Percentiles rank a stretch among this genome's conserved stretches.
phyloP scores from a whole-genome alignment of 2,888 invertebrate species.

The Oeneis ivallda region DNA sequence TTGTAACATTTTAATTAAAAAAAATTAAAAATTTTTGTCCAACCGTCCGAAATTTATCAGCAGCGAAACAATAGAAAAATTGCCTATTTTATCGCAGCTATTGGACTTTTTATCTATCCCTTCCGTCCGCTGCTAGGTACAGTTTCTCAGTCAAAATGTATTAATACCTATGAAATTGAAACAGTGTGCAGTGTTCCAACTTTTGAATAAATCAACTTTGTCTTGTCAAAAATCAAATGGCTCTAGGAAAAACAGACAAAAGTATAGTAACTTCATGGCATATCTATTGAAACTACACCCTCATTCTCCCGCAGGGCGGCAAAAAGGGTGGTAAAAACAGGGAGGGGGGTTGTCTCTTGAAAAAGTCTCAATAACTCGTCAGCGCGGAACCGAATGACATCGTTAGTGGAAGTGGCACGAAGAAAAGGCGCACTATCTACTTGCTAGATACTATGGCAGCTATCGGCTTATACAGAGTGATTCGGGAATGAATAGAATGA shows the following conservation, averaged over 20 bases:
- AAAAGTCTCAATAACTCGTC: slow-evolving; percentile 81
- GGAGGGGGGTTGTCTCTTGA: slow-evolving; percentile 67
- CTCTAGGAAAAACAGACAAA: not conserved
- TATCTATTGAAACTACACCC: slow-evolving; percentile 44
- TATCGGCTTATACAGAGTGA: slow-evolving; percentile 63
- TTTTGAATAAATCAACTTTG: no score
- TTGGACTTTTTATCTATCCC: no score
- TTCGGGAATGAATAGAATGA: slow-evolving; percentile 17
- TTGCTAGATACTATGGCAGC: slow-evolving; percentile 51
- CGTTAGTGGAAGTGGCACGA: slow-evolving; percentile 77
- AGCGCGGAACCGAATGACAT: slow-evolving; percentile 77
- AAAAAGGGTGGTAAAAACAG: slow-evolving; percentile 39
- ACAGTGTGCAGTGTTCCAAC: no score
- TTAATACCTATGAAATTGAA: no score
- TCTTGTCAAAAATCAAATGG: no score
- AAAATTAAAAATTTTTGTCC: no score
- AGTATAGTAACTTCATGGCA: slow-evolving; percentile 27
- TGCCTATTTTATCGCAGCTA: no score
- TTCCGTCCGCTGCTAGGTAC: no score
- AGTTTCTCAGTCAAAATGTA: no score
- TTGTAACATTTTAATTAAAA: no score
- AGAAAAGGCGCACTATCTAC: slow-evolving; percentile 80
- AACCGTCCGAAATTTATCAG: no score
- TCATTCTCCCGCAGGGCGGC: slow-evolving; percentile 42
- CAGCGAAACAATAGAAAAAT: no score